A percentile compares a stretch with the other conserved stretches of the same genome.
Evolutionary conservation across 2,113 vertebrate genomes (phyloP).

Genomic region (Percopsis transmontana): DNA sequence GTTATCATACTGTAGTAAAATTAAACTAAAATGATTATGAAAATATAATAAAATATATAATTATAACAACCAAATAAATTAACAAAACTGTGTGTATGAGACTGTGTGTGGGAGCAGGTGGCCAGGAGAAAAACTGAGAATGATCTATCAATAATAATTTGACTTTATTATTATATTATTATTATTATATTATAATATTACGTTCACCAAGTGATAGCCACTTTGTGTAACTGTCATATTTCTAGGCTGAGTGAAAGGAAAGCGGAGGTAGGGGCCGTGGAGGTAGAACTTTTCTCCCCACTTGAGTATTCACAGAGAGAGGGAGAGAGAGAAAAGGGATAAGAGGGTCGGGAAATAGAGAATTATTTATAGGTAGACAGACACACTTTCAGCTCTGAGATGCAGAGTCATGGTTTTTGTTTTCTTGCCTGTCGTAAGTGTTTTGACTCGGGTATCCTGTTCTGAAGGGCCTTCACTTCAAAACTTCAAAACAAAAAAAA

Average conservation of each 20-base stretch:
- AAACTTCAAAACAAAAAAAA: too few relatives aligned
- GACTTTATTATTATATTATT: conserved; percentile 47
- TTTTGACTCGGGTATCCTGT: background rate
- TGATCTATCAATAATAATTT: conserved; percentile 50
- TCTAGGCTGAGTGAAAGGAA: conserved; percentile 2
- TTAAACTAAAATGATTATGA: too few relatives aligned
- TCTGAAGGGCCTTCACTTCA: too few relatives aligned
- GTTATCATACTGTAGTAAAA: too few relatives aligned
- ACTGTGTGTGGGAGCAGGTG: conserved; percentile 61
- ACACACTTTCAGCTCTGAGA: background rate
- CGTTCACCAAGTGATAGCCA: background rate
- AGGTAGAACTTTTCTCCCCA: conserved; percentile 1
- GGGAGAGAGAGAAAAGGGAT: conserved; percentile 8
- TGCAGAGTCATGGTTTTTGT: background rate
- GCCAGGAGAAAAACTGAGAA: conserved; percentile 52
- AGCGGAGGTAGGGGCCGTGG: background rate
- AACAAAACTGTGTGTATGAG: conserved; percentile 22
- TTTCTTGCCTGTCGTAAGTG: background rate
- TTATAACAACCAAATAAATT: too few relatives aligned
- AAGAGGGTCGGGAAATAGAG: background rate
- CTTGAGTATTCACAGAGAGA: background rate
- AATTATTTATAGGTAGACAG: background rate
- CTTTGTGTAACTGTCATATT: conserved; percentile 14
- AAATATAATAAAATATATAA: too few relatives aligned
- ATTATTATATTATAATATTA: too few relatives aligned